Base-by-base conservation (phyloP, 2,888 invertebrate species). In the Acanthosoma haemorrhoidale region DNA sequence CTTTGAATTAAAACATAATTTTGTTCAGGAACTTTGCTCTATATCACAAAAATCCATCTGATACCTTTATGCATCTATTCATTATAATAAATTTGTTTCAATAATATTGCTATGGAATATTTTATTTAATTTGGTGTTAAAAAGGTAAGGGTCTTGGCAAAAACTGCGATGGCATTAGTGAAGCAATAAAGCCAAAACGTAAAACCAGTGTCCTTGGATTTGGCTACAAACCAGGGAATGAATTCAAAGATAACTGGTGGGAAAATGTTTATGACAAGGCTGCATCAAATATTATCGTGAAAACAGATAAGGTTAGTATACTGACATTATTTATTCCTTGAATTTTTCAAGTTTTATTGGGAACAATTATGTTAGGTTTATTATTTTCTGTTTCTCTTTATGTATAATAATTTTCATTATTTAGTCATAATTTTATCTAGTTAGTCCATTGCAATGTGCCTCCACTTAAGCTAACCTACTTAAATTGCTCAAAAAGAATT, bases 221-320 rank as follows among this genome's bases (percentile, higher is more conserved):
- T 21, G 95, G 94, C 0, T 89, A 90, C 75, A 87, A 91, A 78
- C 82, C 84, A 2, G 87, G 87, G 0, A 85, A 88, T 6, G 88
- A 90, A 76, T 91, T 89, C 77, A 89, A 88, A 0, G 87, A 89
- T 74, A 89, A 91, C 75, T 94, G 94, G 94, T 93, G 92, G 92
- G 72, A 73, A n/a, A 60, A 66, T 16, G 71, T 71, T n/a, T 73
- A 71, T 51, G 64, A 73, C 34, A 69, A 71, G 16, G 88, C 89
- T 73, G 84, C 66, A 15, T 68, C 71, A 25, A 64, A 68, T 38
- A 57, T 70, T 13, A 36, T 18, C 3, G 36, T 67, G 0, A 39
- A 34, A 43, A 15, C 21, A n/a, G 51, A 51, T 51, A 6, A 51
- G n/a, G 51, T 51, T 5, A 51, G 51, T 51, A 25, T 32, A 32